Conservation (phyloP, 2,888 invertebrate species). For the Lithodes maja region DNA sequence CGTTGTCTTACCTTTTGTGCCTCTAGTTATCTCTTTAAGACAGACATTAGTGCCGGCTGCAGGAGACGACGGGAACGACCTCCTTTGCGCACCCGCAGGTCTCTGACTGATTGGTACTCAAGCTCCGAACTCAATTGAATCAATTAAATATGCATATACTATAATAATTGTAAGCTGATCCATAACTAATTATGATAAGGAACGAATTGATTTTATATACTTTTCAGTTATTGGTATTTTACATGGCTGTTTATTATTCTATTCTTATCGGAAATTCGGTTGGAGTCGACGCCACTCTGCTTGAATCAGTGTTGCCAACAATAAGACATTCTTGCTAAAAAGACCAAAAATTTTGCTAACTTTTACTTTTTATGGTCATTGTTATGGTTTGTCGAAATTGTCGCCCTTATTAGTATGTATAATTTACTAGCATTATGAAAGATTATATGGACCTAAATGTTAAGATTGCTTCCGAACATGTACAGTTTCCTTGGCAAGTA, state of each 20-base stretch:
- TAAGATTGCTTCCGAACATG: no score
- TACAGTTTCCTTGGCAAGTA: no score
- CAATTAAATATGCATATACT: neutral
- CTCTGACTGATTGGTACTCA: constrained; percentile 35
- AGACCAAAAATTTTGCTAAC: no score
- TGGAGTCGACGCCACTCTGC: constrained; percentile 30
- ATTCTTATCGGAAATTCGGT: constrained; percentile 5
- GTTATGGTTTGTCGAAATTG: no score
- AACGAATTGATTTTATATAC: no score
- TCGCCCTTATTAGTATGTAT: no score
- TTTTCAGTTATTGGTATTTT: no score
- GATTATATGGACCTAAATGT: no score
- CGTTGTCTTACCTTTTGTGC: constrained; percentile 31
- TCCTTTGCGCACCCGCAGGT: constrained; percentile 51
- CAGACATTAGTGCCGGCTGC: constrained; percentile 44
- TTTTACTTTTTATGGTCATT: no score
- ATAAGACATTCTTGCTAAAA: neutral
- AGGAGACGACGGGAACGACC: constrained; percentile 25
- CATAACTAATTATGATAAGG: no score
- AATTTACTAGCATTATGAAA: no score
- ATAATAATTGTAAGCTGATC: no score
- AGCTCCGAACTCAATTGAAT: constrained; percentile 36
- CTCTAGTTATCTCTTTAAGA: constrained; percentile 50
- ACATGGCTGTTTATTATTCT: neutral
- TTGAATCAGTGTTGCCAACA: constrained; percentile 27